A percentile compares a stretch with the other conserved stretches of the same genome.
Conservation (phyloP, 1,140 invertebrate species). For the Hypothenemus hampei region DNA sequence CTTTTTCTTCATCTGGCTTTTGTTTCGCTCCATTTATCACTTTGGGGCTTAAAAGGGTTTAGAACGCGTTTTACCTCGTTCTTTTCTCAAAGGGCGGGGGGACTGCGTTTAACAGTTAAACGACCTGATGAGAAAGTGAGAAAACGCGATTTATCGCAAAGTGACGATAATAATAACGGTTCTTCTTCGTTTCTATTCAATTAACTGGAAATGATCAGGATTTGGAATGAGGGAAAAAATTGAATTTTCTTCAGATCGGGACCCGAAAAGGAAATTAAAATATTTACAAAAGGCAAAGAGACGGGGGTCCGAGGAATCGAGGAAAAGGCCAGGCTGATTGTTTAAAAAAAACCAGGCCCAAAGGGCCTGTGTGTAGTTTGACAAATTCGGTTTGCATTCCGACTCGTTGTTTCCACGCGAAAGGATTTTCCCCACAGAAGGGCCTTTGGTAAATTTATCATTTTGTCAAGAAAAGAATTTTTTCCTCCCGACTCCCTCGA, state of each 20-base stretch:
- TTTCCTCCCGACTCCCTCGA: too few species aligned
- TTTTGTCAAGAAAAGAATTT: too few species aligned
- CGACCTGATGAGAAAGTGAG: too few species aligned
- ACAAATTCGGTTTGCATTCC: slow-evolving; percentile 44
- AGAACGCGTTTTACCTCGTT: too few species aligned
- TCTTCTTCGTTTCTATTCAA: too few species aligned
- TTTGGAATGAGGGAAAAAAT: too few species aligned
- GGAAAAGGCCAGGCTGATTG: slow-evolving; percentile 35
- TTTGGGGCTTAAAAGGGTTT: slow-evolving; percentile 11
- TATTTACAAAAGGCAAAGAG: slow-evolving; percentile 28
- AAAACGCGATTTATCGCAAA: too few species aligned
- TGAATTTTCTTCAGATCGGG: too few species aligned
- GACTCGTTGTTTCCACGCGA: slow-evolving; percentile 39
- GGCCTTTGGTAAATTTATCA: slow-evolving; percentile 2
- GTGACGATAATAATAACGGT: too few species aligned
- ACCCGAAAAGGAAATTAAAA: slow-evolving; percentile 29
- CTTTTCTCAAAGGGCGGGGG: too few species aligned
- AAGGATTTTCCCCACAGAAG: slow-evolving; percentile 27
- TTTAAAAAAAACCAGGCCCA: slow-evolving; percentile 35
- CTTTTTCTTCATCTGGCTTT: slow-evolving; percentile 12
- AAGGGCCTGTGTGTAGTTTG: slow-evolving; percentile 38
- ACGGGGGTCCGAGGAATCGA: slow-evolving; percentile 11
- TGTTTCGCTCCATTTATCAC: slow-evolving; percentile 20
- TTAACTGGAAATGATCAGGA: too few species aligned
- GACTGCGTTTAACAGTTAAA: too few species aligned